These are phyloP conservation scores for Apotomis turbidana DNA, from an alignment of 2,888 invertebrate species.

Conservation along the genomic window DNA sequence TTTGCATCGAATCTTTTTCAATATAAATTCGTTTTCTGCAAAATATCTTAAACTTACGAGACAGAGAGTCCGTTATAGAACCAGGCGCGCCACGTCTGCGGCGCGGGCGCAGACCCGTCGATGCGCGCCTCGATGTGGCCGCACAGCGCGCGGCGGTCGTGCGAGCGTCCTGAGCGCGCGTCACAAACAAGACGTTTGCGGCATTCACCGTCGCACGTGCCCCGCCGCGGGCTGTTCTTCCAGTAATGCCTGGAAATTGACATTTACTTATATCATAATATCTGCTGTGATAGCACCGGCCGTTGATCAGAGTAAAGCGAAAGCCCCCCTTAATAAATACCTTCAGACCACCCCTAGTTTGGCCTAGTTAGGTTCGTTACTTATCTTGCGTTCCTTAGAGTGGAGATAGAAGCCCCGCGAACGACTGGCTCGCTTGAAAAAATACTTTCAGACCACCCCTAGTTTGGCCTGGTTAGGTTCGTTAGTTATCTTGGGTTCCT, in stretches of 20 bases:
- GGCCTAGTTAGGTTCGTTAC: no score
- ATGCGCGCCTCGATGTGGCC: constrained; percentile 92
- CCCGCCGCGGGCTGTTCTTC: constrained; percentile 94
- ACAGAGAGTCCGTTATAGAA: constrained; percentile 93
- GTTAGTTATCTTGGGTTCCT: no score
- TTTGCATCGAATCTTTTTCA: no score
- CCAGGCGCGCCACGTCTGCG: constrained; percentile 94
- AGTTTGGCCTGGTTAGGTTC: no score
- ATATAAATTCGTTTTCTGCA: no score
- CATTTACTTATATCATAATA: background rate
- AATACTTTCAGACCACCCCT: no score
- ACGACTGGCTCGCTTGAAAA: no score
- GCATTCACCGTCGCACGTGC: constrained; percentile 92
- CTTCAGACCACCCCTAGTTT: no score
- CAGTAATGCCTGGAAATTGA: constrained; percentile 88
- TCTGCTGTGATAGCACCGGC: background rate
- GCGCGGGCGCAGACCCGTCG: constrained; percentile 86
- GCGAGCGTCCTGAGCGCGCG: constrained; percentile 93
- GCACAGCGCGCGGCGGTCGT: constrained; percentile 92
- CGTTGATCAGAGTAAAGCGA: no score
- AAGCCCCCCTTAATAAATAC: no score
- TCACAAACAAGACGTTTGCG: constrained; percentile 94
- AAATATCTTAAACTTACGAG: constrained; percentile 87
- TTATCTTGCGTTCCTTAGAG: no score
- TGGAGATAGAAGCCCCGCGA: no score